These are phyloP conservation scores for Prunella fulvescens DNA, from an alignment of 2,113 vertebrate genomes.

Conservation along the genomic window DNA sequence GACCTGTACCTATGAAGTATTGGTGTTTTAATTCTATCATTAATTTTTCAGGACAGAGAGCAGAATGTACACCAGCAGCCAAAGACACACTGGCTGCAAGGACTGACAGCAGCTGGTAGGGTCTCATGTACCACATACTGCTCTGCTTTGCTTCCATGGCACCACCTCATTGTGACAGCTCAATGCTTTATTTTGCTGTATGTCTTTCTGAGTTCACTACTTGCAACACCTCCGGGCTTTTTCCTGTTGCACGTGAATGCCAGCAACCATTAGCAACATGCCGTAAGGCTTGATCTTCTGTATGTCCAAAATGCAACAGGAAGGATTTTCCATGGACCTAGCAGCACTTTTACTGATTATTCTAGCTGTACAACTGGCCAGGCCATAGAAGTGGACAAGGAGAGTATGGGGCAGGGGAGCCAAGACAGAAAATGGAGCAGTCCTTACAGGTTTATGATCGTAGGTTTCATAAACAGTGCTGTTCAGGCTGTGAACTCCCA, in stretches of 20 bases:
- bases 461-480: background rate
- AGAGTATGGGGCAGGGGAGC: rapidly evolving
- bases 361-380: background rate
- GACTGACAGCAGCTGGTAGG: background rate
- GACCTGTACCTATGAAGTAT: background rate
- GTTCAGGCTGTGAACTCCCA: background rate
- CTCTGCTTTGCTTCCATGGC: background rate
- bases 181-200: background rate
- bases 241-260: background rate
- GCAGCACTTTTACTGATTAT: background rate
- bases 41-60: background rate
- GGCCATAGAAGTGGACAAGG: background rate
- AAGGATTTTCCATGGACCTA: background rate
- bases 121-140: background rate
- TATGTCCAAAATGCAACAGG: background rate
- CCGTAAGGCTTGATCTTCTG: background rate
- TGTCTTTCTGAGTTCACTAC: background rate
- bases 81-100: rapidly evolving
- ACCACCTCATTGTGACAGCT: background rate
- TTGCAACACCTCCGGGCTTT: background rate
- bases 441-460: background rate
- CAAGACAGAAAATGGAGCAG: background rate
- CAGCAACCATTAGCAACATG: background rate
- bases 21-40: background rate
- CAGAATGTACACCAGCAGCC: background rate